Base-by-base conservation (phyloP, 2,888 invertebrate species). In the Myathropa florea region DNA sequence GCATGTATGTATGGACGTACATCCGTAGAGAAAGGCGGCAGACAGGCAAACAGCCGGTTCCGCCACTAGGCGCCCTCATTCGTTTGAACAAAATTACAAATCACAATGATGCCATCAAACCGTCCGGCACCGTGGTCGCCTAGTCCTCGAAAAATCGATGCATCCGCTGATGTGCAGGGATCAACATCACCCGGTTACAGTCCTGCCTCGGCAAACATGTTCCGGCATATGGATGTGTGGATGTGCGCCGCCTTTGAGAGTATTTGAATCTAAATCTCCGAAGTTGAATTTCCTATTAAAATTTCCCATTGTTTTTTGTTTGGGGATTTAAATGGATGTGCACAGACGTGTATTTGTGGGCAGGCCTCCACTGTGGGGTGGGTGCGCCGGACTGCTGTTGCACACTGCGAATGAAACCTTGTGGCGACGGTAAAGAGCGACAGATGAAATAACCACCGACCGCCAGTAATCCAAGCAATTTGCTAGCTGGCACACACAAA, bases 21-120 rank as follows among this genome's bases (percentile, higher is more conserved):
- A 70, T 70, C 46, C 73, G 55, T 6, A 7, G 18, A 36, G 30
- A 46, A 6, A 46, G 46, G 46, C 46, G 18, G 33, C 33, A 33
- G 12, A 33, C 33, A 33, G 18, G 39, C 39, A 39, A 2, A 18
- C 39, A 4, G 14, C 10, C 36, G 36, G 12, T 36, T 9, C 36
- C 36, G 2, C 39, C 39, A 39, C 39, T 39, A 14, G 39, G 39
- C 39, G 39, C 2, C 46, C 46, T n/a, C n/a, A 73, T 83, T 75
- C 86, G 86, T 79, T 86, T 79, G 78, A 60, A 79, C 86, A 79
- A 83, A 86, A 86, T 86, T 86, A 86, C 86, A 83, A 86, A 83
- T 86, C 86, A 86, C 78, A 86, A 67, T 86, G 86, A 86, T 83
- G 86, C 59, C 53, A 71, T 73, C 78, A 24, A 68, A 23, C 33